Evolutionary conservation across 2,888 invertebrate genomes (phyloP).

Genomic region (Drosophila pseudotalamancana): DNA sequence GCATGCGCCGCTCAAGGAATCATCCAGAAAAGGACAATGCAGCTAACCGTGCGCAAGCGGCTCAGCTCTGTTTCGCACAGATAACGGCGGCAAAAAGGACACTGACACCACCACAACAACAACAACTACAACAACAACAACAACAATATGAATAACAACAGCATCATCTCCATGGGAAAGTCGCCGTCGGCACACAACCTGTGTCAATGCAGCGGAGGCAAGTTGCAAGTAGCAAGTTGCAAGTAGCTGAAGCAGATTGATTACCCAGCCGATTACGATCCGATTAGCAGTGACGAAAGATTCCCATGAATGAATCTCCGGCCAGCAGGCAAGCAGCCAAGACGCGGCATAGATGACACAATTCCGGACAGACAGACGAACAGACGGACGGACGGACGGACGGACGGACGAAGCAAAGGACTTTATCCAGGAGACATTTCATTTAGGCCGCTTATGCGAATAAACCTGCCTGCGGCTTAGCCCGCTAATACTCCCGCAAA

Average conservation of each 20-base stretch:
- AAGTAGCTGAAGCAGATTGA: slow-evolving; percentile 57
- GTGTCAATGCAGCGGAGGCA: slow-evolving; percentile 71
- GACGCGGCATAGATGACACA: slow-evolving; percentile 60
- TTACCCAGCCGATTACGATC: slow-evolving; percentile 70
- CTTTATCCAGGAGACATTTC: slow-evolving; percentile 26
- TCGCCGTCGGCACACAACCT: slow-evolving; percentile 59
- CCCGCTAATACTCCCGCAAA: slow-evolving; percentile 73
- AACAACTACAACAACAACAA: neutral
- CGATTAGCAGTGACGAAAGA: slow-evolving; percentile 45
- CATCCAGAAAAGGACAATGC: slow-evolving; percentile 73
- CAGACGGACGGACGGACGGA: no score
- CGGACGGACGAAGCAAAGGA: neutral
- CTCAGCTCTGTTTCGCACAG: slow-evolving; percentile 72
- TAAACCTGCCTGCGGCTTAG: slow-evolving; percentile 47
- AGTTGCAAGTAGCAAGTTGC: slow-evolving; percentile 49
- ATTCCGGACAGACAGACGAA: no score
- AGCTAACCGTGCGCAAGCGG: slow-evolving; percentile 82
- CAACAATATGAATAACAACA: neutral
- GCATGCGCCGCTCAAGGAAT: slow-evolving; percentile 45
- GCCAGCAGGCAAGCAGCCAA: slow-evolving; percentile 4
- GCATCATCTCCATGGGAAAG: slow-evolving; percentile 52
- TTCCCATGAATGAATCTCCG: slow-evolving; percentile 64
- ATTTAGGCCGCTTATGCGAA: slow-evolving; percentile 46
- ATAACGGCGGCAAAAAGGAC: slow-evolving; percentile 82
- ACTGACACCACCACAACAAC: slow-evolving; percentile 23